Base-by-base conservation (phyloP, 2,113 vertebrate species). In the Nematolebias whitei region DNA sequence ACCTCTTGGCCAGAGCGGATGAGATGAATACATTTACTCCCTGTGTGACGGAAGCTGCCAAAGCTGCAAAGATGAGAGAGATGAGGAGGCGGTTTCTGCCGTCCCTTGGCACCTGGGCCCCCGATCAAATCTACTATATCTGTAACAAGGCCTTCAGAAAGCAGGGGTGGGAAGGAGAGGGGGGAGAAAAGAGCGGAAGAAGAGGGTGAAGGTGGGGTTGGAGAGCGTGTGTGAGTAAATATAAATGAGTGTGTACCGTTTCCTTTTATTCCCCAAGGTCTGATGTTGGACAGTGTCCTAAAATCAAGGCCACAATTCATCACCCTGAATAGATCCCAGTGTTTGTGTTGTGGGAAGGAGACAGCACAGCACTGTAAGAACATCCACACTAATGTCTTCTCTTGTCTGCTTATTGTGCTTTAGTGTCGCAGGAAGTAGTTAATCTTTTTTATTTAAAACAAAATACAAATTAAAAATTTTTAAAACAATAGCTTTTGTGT, bases 21-120 rank as follows among this genome's bases (percentile, higher is more conserved):
- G 80, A 87, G 78, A 88, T 85, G 88, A 91, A 92, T 89, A 87
- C 86, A 88, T 91, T 87, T 87, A 82, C 78, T 79, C 63, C 49
- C 53, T 65, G 53, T 74, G 79, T 82, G 88, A 87, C 71, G 80
- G 82, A 74, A 80, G 80, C n/a, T n/a, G 74, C 50, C 4, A 18
- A 60, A 68, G 68, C 12, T 15, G 63, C 11, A 18, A 19, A 9
- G 41, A 1, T 44, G 32, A 49, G 47, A 41, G 53, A 48, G 51
- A 71, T 26, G 50, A 45, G 41, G 51, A 55, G 22, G 49, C 22
- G 39, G 62, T 43, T 41, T 19, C 56, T 57, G 68, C 22, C 0
- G 45, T 86, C 79, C 76, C 85, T 74, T 45, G 71, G 69, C 8
- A 14, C 77, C 61, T 16, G 61, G 26, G 65, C 71, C 68, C 67